phyloP scores from a whole-genome alignment of 2,797 vertebrate species.

The Pipistrellus nathusii region DNA sequence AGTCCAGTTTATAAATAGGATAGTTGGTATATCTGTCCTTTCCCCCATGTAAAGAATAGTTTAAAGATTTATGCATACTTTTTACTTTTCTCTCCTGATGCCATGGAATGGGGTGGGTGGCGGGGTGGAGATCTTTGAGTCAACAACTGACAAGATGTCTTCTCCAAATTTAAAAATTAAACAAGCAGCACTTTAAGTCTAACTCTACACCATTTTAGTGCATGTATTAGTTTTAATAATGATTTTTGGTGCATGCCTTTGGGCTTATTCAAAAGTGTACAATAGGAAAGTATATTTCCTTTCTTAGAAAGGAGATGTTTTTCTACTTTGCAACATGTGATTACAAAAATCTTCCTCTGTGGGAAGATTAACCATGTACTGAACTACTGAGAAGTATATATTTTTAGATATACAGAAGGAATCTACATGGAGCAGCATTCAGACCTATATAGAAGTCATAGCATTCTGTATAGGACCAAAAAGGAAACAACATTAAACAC shows the following conservation, averaged over 20 bases:
- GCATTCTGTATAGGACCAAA: constrained; percentile 85
- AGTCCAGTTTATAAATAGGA: constrained; percentile 89
- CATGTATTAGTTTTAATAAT: constrained; percentile 84
- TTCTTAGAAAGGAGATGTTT: constrained; percentile 86
- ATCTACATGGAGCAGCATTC: constrained; percentile 84
- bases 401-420: constrained; percentile 86
- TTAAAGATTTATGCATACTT: constrained; percentile 78
- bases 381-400: constrained; percentile 86
- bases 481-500: constrained; percentile 84
- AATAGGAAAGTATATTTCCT: constrained; percentile 85
- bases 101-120: constrained; percentile 65
- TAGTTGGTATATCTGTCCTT: constrained; percentile 87
- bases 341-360: constrained; percentile 85
- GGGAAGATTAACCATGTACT: constrained; percentile 84
- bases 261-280: constrained; percentile 85
- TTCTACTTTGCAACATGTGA: constrained; percentile 86
- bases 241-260: constrained; percentile 85
- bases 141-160: constrained; percentile 76
- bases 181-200: constrained; percentile 83
- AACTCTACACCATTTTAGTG: constrained; percentile 81
- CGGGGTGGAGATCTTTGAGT: constrained; percentile 65
- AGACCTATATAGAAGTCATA: constrained; percentile 84
- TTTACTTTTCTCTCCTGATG: constrained; percentile 78
- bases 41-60: constrained; percentile 82
- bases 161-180: constrained; percentile 79